Conservation (phyloP, 2,113 vertebrate species). For the Trogon surrucura region DNA sequence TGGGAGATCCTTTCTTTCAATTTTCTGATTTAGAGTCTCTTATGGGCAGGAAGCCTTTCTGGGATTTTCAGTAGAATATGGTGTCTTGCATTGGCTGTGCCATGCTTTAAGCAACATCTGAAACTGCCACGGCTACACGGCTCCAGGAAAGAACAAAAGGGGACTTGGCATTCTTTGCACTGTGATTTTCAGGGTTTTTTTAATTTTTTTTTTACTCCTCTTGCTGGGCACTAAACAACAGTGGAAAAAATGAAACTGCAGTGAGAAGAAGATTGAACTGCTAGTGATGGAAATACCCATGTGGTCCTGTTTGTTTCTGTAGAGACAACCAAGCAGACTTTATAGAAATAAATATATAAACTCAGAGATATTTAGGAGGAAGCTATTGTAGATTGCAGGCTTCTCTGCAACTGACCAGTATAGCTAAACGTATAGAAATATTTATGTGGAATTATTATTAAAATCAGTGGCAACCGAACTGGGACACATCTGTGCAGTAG, state of each 20-base stretch:
- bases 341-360: neutral
- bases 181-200: neutral
- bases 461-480: neutral
- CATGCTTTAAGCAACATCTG: neutral
- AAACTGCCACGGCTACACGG: neutral
- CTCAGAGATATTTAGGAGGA: neutral
- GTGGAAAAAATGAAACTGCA: slow-evolving; percentile 8
- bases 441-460: neutral
- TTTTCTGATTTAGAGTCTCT: neutral
- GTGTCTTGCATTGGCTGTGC: neutral
- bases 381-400: neutral
- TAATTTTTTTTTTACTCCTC: neutral
- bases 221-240: neutral
- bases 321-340: neutral
- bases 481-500: slow-evolving; percentile 28
- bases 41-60: neutral
- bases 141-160: neutral
- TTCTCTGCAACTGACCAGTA: neutral
- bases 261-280: neutral
- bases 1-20: neutral
- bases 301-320: neutral
- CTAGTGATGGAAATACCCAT: neutral
- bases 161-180: neutral
- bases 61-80: neutral
- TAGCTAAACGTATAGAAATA: neutral